phyloP scores from a whole-genome alignment of 1,140 invertebrate species.

The Saxidomus purpurata region DNA sequence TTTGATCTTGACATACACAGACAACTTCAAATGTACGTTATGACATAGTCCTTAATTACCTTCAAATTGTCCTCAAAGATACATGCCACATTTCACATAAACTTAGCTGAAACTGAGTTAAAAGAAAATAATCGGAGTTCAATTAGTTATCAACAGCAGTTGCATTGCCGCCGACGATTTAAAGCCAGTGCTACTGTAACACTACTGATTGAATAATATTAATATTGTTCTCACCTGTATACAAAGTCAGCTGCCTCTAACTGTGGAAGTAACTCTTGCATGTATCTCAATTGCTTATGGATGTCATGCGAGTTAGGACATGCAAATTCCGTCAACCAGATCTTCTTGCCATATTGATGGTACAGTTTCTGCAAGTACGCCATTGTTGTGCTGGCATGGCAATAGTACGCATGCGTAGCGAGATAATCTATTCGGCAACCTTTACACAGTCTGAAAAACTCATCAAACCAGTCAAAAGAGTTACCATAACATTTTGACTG shows the following conservation, averaged over 20 bases:
- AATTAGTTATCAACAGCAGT: no score
- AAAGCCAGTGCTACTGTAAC: no score
- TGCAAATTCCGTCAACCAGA: constrained; percentile 76
- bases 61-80: no score
- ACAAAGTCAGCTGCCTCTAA: constrained; percentile 70
- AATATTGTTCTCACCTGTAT: constrained; percentile 59
- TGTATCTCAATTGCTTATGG: constrained; percentile 67
- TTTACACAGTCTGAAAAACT: constrained; percentile 71
- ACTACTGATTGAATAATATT: no score
- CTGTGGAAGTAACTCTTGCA: constrained; percentile 70
- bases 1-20: no score
- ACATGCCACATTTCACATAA: no score
- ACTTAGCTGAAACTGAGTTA: no score
- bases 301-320: constrained; percentile 58
- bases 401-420: constrained; percentile 74
- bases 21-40: no score
- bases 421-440: constrained; percentile 70
- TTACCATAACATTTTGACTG: constrained; percentile 21
- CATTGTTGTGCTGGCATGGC: constrained; percentile 71
- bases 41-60: no score
- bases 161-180: no score
- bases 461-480: constrained; percentile 66
- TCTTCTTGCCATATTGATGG: constrained; percentile 67
- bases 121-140: no score
- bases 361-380: constrained; percentile 64